These are phyloP conservation scores for Laticauda colubrina DNA, from an alignment of 2,113 vertebrate species.

Conservation along the genomic window DNA sequence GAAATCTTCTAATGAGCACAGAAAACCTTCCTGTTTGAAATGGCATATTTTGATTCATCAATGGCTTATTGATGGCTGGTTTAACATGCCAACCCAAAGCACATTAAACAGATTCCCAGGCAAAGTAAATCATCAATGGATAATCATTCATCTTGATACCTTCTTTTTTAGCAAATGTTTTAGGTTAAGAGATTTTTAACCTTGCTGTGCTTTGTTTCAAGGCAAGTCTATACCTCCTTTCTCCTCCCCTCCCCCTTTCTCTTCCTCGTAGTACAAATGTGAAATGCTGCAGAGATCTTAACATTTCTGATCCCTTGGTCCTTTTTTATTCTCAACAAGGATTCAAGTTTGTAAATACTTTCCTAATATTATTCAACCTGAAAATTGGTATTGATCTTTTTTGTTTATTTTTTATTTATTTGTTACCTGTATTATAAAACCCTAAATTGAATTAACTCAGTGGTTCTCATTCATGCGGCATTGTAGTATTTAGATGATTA, in stretches of 20 bases:
- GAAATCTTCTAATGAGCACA: conserved; percentile 61
- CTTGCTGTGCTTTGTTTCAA: not conserved
- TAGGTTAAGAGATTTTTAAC: conserved; percentile 2
- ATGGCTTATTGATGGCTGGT: conserved; percentile 52
- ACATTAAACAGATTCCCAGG: conserved; percentile 24
- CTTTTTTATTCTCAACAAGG: not conserved
- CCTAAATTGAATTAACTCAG: not conserved
- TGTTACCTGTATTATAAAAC: not conserved
- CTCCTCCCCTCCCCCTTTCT: too few species aligned
- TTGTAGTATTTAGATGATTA: not conserved
- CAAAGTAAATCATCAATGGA: conserved; percentile 19
- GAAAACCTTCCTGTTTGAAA: conserved; percentile 55
- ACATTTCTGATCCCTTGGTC: not conserved
- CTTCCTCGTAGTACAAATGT: not conserved
- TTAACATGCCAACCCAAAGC: conserved; percentile 44
- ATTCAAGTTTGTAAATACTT: not conserved
- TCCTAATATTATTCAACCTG: not conserved
- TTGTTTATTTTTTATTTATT: not conserved
- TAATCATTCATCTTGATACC: not conserved
- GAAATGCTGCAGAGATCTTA: not conserved
- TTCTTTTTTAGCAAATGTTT: not conserved
- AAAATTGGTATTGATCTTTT: not conserved
- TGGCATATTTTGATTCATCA: conserved; percentile 49
- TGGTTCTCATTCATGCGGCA: not conserved
- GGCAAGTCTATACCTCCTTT: not conserved